Evolutionary conservation across 2,113 vertebrate species (phyloP), one percentile per base, ranked within the genome.

Genomic region (Montifringilla adamsi): DNA sequence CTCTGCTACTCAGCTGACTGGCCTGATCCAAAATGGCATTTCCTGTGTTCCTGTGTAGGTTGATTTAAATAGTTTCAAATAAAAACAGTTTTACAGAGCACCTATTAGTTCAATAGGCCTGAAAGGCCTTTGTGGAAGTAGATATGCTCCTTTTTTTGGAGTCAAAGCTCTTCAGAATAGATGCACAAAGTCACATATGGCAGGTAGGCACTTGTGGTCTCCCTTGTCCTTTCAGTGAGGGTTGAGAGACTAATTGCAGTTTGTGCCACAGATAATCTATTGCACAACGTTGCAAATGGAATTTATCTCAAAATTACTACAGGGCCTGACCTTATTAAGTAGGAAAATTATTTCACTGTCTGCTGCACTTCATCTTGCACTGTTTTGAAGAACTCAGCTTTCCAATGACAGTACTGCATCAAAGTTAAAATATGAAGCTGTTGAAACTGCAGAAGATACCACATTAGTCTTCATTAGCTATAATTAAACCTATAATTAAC

Each of bases 401-500:
- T 90, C 59, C 64, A 88, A 7, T 85, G 87, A 62, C 87, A 95
- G 82, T 47, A n/a, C 63, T 82, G 69, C 62, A 22, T 52, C 53
- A 22, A 21, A 74, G 52, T 80, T 91, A 66, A 89, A 83, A 21
- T 83, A 69, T 63, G 89, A 78, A 81, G 30, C 55, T 62, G 23
- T 50, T 89, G 70, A 85, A 93, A 77, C 33, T 80, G 79, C 47
- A 60, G 72, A 84, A 84, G 47, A 66, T 47, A 66, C 7, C 16
- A 52, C 3, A 0, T 60, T 85, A 70, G 20, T 74, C 55, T 77
- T 94, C 79, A 55, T 92, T 83, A 88, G 39, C 43, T 91, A 60
- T 90, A 83, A 85, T 88, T 95, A 95, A 93, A 79, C 69, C 30
- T 80, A 39, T 64, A 85, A 87, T 94, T 91, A 93, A 44, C 62